Evolutionary conservation across 2,888 invertebrate genomes (phyloP).

Genomic region (Spodoptera picta): DNA sequence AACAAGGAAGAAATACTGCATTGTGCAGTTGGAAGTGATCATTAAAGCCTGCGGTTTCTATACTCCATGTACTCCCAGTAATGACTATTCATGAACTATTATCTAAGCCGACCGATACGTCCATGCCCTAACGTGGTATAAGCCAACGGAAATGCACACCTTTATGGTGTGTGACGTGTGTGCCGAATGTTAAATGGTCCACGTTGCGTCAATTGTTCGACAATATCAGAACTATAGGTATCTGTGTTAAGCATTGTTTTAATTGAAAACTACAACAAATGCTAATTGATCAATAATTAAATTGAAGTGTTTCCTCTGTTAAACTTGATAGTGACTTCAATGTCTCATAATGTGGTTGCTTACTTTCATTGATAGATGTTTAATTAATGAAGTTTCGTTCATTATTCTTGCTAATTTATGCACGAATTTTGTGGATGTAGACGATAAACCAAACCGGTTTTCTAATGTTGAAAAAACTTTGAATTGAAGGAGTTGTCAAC

Average conservation of each 20-base stretch:
- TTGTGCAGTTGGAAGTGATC: slow-evolving; percentile 22
- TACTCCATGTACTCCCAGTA: slow-evolving; percentile 18
- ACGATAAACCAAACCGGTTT: too few species aligned
- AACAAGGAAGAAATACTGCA: slow-evolving; percentile 19
- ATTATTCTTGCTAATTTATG: too few species aligned
- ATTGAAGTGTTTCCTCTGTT: too few species aligned
- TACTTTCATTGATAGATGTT: too few species aligned
- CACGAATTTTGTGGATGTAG: too few species aligned
- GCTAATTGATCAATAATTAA: neutral
- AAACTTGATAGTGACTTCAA: too few species aligned
- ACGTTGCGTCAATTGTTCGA: slow-evolving; percentile 70
- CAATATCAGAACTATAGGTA: slow-evolving; percentile 35
- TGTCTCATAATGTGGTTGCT: too few species aligned
- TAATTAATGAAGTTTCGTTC: too few species aligned
- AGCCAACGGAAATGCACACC: slow-evolving; percentile 79
- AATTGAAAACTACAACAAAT: slow-evolving; percentile 2
- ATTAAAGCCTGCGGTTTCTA: slow-evolving; percentile 26
- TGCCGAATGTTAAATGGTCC: slow-evolving; percentile 71
- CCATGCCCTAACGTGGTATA: slow-evolving; percentile 71
- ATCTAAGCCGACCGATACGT: slow-evolving; percentile 76
- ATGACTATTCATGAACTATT: slow-evolving; percentile 76
- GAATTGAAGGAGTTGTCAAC: too few species aligned
- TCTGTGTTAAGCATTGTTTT: slow-evolving; percentile 13
- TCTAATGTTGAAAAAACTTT: too few species aligned
- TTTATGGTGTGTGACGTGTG: slow-evolving; percentile 74